Evolutionary conservation across 2,113 vertebrate species (phyloP).

Genomic region (Planiliza haematocheilus): DNA sequence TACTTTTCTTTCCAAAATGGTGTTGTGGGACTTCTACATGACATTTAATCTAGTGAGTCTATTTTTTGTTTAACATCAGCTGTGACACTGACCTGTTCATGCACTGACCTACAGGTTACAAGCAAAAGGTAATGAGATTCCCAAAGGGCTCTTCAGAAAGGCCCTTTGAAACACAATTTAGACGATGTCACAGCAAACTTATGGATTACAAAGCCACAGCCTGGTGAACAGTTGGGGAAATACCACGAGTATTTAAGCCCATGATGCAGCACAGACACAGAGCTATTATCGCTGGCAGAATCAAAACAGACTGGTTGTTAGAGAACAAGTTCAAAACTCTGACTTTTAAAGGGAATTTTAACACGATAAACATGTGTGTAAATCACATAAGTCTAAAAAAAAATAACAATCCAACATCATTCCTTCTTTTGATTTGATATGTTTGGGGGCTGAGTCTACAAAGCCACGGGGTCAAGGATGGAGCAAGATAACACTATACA

Average conservation of each 20-base stretch:
- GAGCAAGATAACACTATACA: too few species aligned
- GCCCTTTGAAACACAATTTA: constrained; percentile 19
- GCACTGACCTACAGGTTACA: constrained; percentile 34
- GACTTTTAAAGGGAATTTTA: too few species aligned
- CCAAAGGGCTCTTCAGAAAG: neutral
- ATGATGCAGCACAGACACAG: neutral
- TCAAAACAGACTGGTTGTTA: neutral
- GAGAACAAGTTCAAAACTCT: too few species aligned
- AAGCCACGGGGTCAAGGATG: too few species aligned
- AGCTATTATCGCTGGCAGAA: neutral
- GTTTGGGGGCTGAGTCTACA: too few species aligned
- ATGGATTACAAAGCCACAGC: neutral
- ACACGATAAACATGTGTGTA: too few species aligned
- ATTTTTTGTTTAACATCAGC: constrained; percentile 27
- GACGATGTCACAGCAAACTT: constrained; percentile 8
- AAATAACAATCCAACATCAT: too few species aligned
- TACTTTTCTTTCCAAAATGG: neutral
- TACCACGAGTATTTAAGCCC: neutral
- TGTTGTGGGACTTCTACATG: neutral
- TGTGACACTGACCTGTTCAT: constrained; percentile 9
- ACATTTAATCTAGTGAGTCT: neutral
- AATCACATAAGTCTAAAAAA: too few species aligned
- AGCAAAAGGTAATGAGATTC: constrained; percentile 1
- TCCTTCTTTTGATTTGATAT: too few species aligned
- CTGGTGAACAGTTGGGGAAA: neutral